Evolutionary conservation across 1,140 invertebrate genomes (phyloP), one percentile per base, ranked within the genome.

Genomic region (Zophobas morio): DNA sequence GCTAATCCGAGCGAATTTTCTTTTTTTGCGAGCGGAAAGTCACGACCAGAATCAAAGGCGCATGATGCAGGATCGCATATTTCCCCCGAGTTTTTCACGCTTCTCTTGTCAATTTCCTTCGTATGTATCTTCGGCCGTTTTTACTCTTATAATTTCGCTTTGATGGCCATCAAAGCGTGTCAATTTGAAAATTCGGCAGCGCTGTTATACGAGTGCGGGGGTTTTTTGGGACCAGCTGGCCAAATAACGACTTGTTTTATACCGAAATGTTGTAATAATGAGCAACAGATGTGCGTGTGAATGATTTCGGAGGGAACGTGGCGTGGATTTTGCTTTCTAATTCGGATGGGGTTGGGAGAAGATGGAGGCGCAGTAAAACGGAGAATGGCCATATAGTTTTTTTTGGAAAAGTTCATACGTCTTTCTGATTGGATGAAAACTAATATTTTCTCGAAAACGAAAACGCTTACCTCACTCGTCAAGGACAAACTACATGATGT

Each of bases 31-130:
- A 6, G 60, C 20, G 3, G 33, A 6, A 42, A 66, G 73, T 74
- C 54, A 47, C 57, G 33, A 34, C 20, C n/a, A 37, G 54, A 74
- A 74, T 74, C 73, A 74, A 60, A 74, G 36, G 54, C 39, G 40
- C 54, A 74, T 54, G 49, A 74, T 60, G 73, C 57, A 47, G 73
- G 54, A 74, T 74, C 73, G 54, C 54, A 54, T 74, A 74, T 74
- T 74, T 74, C 73, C 73, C 73, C 47, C 39, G 73, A 74, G 73
- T 60, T 60, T 49, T 74, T 74, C 57, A 60, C 54, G 54, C 57
- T 74, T 34, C 51, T 74, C 54, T 74, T 54, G 54, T 60, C 73
- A 74, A 74, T 74, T 74, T 74, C 46, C 54, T 20, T 66, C 60
- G 39, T n/a, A 66, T 36, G 35, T 66, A 42, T 66, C 60, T 66